Evolutionary conservation across 2,113 vertebrate genomes (phyloP), one percentile per base, ranked within the genome.

Genomic region (Alectura lathami): DNA sequence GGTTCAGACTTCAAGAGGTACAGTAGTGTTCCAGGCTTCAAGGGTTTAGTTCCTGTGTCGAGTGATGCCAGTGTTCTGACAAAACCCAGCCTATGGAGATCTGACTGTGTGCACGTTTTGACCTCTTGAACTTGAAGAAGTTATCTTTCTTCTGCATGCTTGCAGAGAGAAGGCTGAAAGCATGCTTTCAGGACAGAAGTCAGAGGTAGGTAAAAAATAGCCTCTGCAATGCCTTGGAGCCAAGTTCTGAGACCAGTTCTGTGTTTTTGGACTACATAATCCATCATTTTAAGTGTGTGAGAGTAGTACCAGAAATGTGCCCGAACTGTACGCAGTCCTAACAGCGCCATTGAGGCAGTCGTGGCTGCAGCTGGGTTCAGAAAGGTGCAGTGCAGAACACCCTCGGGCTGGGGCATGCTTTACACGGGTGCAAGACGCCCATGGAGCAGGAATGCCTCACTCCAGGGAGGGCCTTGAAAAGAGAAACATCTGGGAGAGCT

Each of bases 111-210:
- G 88, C 86, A 67, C 79, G 9, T 81, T 83, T 62, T 94, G 80
- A 74, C 95, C 88, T 88, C 67, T 54, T 91, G n/a, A n/a, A n/a
- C n/a, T 91, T 91, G 88, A 94, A 95, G 88, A 94, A 95, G 82
- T 80, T 83, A 90, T 76, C 63, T 66, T 86, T 86, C 83, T 56
- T 74, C 76, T 86, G 2, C 42, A 26, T 12, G 32, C 67, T 91
- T 67, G 72, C 32, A 80, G 64, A 60, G 56, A 68, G 86, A 75
- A 78, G 64, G 88, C 94, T 86, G 91, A 91, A 91, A 90, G 68
- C 40, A n/a, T 78, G 9, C 43, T 94, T 88, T 78, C 77, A 86
- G 68, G 67, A 76, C 68, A 83, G 42, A 83, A 91, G 73, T 82
- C 57, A 75, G 88, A 88, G 42, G 56, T 5, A 90, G 69, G 51